phyloP scores from a whole-genome alignment of 2,888 invertebrate species.

The Pyrochroa serraticornis region DNA sequence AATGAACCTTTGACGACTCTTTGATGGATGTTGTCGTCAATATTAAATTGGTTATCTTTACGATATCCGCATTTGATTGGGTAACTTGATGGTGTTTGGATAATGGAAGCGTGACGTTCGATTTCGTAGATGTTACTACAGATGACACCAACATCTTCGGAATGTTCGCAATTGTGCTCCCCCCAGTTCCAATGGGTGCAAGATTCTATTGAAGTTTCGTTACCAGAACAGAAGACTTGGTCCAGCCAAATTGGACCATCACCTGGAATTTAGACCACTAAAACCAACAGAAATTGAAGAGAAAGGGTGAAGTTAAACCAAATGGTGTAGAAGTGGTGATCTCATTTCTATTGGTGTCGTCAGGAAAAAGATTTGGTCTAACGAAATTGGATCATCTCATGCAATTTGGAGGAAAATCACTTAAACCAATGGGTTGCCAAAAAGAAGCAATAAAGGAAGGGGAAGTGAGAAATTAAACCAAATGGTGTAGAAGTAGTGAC shows the following conservation, averaged over 20 bases:
- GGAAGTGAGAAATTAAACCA: too few species aligned
- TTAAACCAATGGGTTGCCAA: too few species aligned
- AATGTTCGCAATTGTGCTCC: conserved; percentile 73
- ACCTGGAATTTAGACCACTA: conserved; percentile 47
- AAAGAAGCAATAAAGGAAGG: too few species aligned
- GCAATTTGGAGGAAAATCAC: not conserved
- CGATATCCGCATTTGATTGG: conserved; percentile 60
- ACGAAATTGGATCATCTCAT: conserved; percentile 71
- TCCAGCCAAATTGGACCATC: conserved; percentile 75
- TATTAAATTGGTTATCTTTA: conserved; percentile 57
- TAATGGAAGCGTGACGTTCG: conserved; percentile 34
- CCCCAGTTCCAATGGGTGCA: conserved; percentile 74
- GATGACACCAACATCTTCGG: conserved; percentile 69
- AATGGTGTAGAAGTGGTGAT: too few species aligned
- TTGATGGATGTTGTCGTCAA: conserved; percentile 58
- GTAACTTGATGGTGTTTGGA: not conserved
- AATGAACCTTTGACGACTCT: conserved; percentile 68
- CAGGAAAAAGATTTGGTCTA: conserved; percentile 73
- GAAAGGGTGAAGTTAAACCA: too few species aligned
- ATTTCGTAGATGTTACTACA: conserved; percentile 52
- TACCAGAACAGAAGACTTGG: conserved; percentile 71
- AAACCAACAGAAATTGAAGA: not conserved
- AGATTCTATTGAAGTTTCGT: conserved; percentile 66
- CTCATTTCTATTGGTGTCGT: too few species aligned
- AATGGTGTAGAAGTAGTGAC: too few species aligned